A percentile compares a stretch with the other conserved stretches of the same genome.
Evolutionary conservation across 2,797 vertebrate genomes (phyloP).

Genomic region (Helarctos malayanus): DNA sequence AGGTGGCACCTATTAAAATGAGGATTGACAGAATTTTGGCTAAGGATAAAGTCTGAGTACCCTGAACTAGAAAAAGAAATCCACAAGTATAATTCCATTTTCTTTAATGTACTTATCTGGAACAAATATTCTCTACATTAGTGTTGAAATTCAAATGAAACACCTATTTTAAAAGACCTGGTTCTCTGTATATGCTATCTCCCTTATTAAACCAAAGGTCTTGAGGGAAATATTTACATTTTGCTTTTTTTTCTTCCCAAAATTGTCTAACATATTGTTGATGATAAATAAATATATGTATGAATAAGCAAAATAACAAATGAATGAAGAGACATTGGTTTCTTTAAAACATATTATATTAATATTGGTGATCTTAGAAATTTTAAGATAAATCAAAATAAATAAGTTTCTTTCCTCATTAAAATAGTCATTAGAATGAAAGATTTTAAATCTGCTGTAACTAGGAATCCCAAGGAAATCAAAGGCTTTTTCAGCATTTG

Average conservation of each 20-base stretch:
- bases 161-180: not conserved
- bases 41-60: not conserved
- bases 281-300: not conserved
- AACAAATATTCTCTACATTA: not conserved
- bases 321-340: not conserved
- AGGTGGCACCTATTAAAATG: not conserved
- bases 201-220: not conserved
- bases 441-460: not conserved
- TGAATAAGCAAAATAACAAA: not conserved
- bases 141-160: not conserved
- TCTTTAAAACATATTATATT: not conserved
- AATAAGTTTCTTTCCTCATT: not conserved
- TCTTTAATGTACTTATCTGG: not conserved
- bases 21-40: not conserved
- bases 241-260: not conserved
- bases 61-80: not conserved
- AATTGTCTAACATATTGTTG: not conserved
- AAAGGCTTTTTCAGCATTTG: not conserved
- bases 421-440: not conserved
- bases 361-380: not conserved
- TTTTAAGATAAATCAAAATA: not conserved
- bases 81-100: not conserved
- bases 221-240: not conserved
- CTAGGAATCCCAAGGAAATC: not conserved
- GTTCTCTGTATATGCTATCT: not conserved